phyloP scores from a whole-genome alignment of 2,888 invertebrate genomes.

The Amphipoea lucens region DNA sequence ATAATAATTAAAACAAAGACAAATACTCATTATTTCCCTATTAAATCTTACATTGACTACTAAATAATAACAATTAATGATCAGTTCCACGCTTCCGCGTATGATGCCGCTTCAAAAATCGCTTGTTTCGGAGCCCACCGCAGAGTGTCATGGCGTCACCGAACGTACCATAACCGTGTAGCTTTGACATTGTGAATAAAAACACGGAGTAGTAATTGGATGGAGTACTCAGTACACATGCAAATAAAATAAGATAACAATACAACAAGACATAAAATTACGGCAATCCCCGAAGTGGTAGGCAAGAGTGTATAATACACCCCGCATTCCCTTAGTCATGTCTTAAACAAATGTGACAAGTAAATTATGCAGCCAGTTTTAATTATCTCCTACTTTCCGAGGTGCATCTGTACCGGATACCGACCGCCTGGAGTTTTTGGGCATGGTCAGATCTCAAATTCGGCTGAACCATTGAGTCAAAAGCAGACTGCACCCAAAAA shows the following conservation, averaged over 20 bases:
- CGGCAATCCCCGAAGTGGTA: neutral
- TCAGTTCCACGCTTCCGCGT: slow-evolving; percentile 39
- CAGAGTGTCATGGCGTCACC: neutral
- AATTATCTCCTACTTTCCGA: neutral
- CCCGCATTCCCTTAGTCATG: neutral
- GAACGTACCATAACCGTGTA: neutral
- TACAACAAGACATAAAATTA: neutral
- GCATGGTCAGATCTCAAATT: neutral
- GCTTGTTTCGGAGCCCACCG: slow-evolving; percentile 38
- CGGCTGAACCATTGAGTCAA: neutral
- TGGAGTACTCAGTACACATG: slow-evolving; percentile 13
- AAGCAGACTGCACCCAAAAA: neutral
- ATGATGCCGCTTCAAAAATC: slow-evolving; percentile 36
- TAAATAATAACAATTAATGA: slow-evolving; percentile 32
- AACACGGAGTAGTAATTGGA: slow-evolving; percentile 25
- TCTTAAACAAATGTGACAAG: neutral
- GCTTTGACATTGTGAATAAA: neutral
- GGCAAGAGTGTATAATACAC: neutral
- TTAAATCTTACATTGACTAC: slow-evolving; percentile 22
- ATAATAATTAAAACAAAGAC: slow-evolving; percentile 12
- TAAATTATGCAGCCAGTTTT: neutral
- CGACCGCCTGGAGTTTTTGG: neutral
- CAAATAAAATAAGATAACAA: neutral
- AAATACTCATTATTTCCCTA: slow-evolving; percentile 3
- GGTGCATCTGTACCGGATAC: neutral